Evolutionary conservation across 2,888 invertebrate species (phyloP).

Genomic region (Lacanobia wlatinum): DNA sequence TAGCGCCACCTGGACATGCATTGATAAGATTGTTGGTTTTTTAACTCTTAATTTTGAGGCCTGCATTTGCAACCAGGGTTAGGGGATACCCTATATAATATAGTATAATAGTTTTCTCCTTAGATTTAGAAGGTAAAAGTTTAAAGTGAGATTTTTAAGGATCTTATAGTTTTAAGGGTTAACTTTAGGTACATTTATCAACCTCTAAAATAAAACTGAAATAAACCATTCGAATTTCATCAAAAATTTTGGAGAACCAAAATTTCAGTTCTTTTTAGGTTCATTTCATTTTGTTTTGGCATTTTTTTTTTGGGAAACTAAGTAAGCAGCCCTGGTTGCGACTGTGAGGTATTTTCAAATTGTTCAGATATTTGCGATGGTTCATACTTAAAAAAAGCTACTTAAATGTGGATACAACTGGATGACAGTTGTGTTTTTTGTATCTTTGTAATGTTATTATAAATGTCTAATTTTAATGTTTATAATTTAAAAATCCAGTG

Average conservation of each 20-base stretch:
- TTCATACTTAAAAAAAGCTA: neutral
- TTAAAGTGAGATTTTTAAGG: neutral
- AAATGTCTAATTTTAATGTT: conserved; percentile 15
- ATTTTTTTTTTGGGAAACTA: neutral
- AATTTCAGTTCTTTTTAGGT: too few relatives aligned
- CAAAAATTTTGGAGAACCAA: too few relatives aligned
- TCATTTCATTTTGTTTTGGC: neutral
- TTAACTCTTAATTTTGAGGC: neutral
- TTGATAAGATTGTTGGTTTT: neutral
- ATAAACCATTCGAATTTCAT: too few relatives aligned
- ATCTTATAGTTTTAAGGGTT: conserved; percentile 4
- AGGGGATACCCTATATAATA: too few relatives aligned
- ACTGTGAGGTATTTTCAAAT: neutral
- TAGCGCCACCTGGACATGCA: neutral
- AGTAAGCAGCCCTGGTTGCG: neutral
- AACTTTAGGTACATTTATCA: neutral
- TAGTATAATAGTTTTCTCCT: neutral
- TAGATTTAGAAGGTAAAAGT: neutral
- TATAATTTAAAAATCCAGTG: conserved; percentile 1
- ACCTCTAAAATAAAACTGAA: neutral
- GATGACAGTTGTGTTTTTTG: neutral
- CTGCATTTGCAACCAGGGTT: neutral
- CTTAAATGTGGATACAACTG: neutral
- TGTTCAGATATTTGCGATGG: neutral
- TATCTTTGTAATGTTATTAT: neutral